Evolutionary conservation across 2,113 vertebrate genomes (phyloP).

Genomic region (Polypterus bichir): DNA sequence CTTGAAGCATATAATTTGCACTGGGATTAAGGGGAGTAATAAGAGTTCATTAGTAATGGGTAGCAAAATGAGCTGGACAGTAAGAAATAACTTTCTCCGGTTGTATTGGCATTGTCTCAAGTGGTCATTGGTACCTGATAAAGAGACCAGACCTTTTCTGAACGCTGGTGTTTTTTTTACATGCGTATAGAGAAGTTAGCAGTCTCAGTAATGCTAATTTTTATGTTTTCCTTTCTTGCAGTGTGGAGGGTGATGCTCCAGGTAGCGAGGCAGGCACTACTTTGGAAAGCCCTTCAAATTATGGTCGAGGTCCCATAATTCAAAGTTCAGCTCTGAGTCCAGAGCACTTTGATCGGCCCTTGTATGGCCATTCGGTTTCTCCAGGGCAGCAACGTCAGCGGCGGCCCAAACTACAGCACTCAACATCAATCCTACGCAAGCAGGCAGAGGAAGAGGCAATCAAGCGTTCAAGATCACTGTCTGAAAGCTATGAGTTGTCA

Average conservation of each 20-base stretch:
- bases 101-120: no score
- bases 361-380: slow-evolving; percentile 61
- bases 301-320: slow-evolving; percentile 64
- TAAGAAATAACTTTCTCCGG: no score
- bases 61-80: no score
- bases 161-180: no score
- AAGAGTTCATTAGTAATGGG: no score
- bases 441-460: slow-evolving; percentile 96
- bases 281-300: slow-evolving; percentile 63
- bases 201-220: slow-evolving; percentile 5
- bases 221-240: slow-evolving; percentile 32
- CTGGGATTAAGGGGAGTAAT: no score
- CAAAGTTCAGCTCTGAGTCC: slow-evolving; percentile 58
- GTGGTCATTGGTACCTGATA: no score
- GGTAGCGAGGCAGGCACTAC: slow-evolving; percentile 67
- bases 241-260: slow-evolving; percentile 84
- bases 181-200: no score
- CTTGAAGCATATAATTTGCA: no score
- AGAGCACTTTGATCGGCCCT: slow-evolving; percentile 69
- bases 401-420: slow-evolving; percentile 87
- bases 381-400: slow-evolving; percentile 63
- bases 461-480: slow-evolving; percentile 86
- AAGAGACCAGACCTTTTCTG: no score
- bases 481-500: slow-evolving; percentile 98
- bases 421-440: slow-evolving; percentile 85